Percentiles rank a stretch among this genome's conserved stretches.
phyloP scores from a whole-genome alignment of 1,140 invertebrate genomes.

The Brachionus plicatilis region DNA sequence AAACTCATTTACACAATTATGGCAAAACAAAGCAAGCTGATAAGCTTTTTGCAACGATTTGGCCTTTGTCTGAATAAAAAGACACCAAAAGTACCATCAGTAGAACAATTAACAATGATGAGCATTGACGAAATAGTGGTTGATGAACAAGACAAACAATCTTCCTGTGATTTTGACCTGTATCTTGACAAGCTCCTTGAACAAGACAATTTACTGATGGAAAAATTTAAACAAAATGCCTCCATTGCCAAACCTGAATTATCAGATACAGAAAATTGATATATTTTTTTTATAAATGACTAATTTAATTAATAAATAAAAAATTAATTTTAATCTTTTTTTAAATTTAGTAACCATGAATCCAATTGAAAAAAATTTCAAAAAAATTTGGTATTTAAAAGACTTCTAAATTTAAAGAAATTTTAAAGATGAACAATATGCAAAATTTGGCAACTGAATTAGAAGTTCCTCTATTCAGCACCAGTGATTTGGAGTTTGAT shows the following conservation, averaged over 20 bases:
- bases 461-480: not conserved
- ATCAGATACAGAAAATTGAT: not conserved
- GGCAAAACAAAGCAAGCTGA: not conserved
- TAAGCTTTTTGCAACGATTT: not conserved
- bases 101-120: not conserved
- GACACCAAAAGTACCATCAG: not conserved
- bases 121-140: not conserved
- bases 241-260: not conserved
- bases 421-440: not conserved
- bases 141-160: not conserved
- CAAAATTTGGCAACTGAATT: not conserved
- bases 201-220: not conserved
- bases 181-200: not conserved
- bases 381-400: not conserved
- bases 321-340: not conserved
- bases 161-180: not conserved
- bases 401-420: not conserved
- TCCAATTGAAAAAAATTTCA: not conserved
- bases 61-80: not conserved
- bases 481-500: not conserved
- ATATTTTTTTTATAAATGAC: not conserved
- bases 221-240: not conserved
- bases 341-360: not conserved
- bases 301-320: not conserved
- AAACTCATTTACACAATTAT: not conserved